Percentiles rank a stretch among this genome's conserved stretches.
Conservation (phyloP, 1,140 invertebrate species). For the Diabrotica virgifera region DNA sequence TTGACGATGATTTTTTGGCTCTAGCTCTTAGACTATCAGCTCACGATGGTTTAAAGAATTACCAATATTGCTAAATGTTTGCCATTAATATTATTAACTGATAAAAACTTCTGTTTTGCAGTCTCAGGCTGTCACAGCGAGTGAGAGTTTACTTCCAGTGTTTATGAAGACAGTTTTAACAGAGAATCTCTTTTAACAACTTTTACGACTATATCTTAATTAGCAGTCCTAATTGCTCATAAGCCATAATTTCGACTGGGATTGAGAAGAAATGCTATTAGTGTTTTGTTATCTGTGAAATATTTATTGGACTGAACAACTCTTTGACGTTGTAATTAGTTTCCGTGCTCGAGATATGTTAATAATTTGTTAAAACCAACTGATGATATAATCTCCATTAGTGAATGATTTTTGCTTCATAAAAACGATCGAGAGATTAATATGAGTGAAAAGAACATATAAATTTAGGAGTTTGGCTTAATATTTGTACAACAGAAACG, state of each 20-base stretch:
- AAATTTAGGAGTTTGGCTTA: too few relatives aligned
- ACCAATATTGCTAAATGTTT: too few relatives aligned
- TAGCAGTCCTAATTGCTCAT: not conserved
- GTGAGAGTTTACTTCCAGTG: not conserved
- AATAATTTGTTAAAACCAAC: not conserved
- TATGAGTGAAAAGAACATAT: too few relatives aligned
- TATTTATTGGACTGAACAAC: conserved; percentile 1
- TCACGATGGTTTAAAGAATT: too few relatives aligned
- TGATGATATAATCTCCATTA: not conserved
- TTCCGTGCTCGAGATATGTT: not conserved
- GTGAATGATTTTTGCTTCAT: too few relatives aligned
- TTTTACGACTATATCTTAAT: not conserved
- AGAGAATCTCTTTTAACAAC: not conserved
- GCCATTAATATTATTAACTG: not conserved
- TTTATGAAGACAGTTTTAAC: not conserved
- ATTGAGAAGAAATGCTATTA: not conserved
- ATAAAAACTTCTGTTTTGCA: not conserved
- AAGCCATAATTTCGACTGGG: not conserved
- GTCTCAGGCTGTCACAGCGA: not conserved
- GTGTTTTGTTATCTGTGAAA: conserved; percentile 2
- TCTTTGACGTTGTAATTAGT: not conserved
- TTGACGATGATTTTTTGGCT: too few relatives aligned
- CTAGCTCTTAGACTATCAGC: too few relatives aligned
- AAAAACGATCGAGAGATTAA: too few relatives aligned
- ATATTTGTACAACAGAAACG: too few relatives aligned